Conservation (phyloP, 2,888 invertebrate species). For the Drosophila heteroneura region DNA sequence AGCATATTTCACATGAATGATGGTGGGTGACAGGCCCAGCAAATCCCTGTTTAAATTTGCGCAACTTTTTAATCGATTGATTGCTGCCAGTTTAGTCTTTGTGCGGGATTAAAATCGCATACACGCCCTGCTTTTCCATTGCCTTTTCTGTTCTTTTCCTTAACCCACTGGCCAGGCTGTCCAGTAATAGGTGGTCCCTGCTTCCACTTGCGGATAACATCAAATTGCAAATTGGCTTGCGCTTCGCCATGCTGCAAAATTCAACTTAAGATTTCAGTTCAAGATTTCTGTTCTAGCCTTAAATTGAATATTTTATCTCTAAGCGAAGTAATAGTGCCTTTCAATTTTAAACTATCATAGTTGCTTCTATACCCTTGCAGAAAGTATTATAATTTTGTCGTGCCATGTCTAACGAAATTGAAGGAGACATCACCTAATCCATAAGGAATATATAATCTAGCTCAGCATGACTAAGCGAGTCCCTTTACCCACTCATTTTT, state of each 20-base stretch:
- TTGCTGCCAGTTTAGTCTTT: slow-evolving; percentile 62
- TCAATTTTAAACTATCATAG: neutral
- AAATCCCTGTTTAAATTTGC: slow-evolving; percentile 53
- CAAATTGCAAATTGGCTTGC: slow-evolving; percentile 70
- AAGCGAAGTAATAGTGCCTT: no score
- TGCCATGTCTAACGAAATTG: neutral
- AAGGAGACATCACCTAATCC: neutral
- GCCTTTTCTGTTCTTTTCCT: neutral
- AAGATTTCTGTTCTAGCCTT: slow-evolving; percentile 23
- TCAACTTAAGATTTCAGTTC: slow-evolving; percentile 21
- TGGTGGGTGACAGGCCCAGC: neutral
- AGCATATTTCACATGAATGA: neutral
- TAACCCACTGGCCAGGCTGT: slow-evolving; percentile 1
- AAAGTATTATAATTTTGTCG: neutral
- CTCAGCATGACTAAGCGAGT: neutral
- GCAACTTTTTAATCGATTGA: slow-evolving; percentile 77
- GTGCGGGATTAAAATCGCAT: slow-evolving; percentile 66
- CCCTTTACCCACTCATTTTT: neutral
- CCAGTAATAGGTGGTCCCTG: neutral
- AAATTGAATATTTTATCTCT: slow-evolving; percentile 36
- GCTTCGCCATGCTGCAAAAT: slow-evolving; percentile 14
- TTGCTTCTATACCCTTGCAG: neutral
- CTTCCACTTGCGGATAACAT: slow-evolving; percentile 59
- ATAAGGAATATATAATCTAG: neutral
- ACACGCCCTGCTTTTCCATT: neutral